Evolutionary conservation across 2,888 invertebrate genomes (phyloP).

Genomic region (Melanotus villosus): DNA sequence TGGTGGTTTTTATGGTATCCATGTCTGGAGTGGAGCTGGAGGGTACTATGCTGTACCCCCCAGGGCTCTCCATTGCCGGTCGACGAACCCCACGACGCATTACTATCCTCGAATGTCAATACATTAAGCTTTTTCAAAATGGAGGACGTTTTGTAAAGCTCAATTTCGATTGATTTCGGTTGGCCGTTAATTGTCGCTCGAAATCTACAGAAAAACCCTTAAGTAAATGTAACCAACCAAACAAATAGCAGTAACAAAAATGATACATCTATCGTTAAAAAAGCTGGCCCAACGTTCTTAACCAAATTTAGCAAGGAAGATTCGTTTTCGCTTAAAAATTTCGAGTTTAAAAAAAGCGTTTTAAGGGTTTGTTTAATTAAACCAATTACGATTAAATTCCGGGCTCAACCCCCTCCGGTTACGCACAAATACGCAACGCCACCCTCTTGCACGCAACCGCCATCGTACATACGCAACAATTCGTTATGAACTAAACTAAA

Average conservation of each 20-base stretch:
- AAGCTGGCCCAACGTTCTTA: not conserved
- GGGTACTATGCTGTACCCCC: constrained; percentile 71
- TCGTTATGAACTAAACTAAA: constrained; percentile 14
- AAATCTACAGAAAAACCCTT: constrained; percentile 28
- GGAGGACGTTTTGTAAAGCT: constrained; percentile 44
- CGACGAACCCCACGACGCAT: constrained; percentile 72
- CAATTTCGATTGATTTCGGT: constrained; percentile 33
- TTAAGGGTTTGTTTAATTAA: not conserved
- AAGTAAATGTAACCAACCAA: constrained; percentile 8
- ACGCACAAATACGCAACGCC: constrained; percentile 45
- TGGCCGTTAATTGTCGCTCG: constrained; percentile 15
- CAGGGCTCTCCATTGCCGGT: constrained; percentile 60
- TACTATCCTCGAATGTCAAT: constrained; percentile 47
- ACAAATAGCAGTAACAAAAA: constrained; percentile 10
- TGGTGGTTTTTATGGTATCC: constrained; percentile 67
- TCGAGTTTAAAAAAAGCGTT: too few species aligned
- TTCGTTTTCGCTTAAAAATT: too few species aligned
- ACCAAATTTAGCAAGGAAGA: not conserved
- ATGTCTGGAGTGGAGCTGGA: constrained; percentile 69
- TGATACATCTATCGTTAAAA: not conserved
- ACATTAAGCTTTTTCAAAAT: constrained; percentile 48
- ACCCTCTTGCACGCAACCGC: constrained; percentile 52
- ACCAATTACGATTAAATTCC: constrained; percentile 10
- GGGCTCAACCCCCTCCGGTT: constrained; percentile 32
- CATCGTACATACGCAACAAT: constrained; percentile 46